A percentile compares a stretch with the other conserved stretches of the same genome.
Evolutionary conservation across 2,888 invertebrate genomes (phyloP).

Genomic region (Lathronympha strigana): DNA sequence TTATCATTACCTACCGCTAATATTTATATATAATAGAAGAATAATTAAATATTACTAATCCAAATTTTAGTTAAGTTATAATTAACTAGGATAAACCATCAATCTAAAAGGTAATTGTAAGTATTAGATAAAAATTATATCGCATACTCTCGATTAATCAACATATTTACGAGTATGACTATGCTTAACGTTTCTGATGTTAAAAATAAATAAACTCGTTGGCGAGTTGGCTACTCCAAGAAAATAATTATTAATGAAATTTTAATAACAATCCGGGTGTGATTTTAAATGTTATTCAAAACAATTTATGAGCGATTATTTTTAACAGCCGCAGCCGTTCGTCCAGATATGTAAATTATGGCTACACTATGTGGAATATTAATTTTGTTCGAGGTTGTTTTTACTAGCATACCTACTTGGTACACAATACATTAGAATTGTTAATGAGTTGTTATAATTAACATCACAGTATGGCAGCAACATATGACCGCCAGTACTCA

Average conservation of each 20-base stretch:
- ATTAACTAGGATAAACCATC: no score
- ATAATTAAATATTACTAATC: no score
- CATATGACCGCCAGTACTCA: constrained; percentile 21
- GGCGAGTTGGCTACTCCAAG: neutral
- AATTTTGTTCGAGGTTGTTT: constrained; percentile 35
- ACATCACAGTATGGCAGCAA: constrained; percentile 40
- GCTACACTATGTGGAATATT: constrained; percentile 34
- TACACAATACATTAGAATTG: constrained; percentile 38
- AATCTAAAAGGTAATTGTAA: no score
- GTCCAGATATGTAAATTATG: constrained; percentile 35
- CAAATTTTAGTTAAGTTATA: no score
- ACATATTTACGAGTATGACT: no score
- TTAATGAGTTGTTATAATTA: constrained; percentile 40
- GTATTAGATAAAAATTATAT: no score
- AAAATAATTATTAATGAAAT: constrained; percentile 16
- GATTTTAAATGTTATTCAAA: constrained; percentile 23
- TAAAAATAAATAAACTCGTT: neutral
- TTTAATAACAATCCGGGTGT: constrained; percentile 34
- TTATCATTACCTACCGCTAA: no score
- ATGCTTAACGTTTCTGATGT: no score
- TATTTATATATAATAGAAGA: no score
- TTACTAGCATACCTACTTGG: constrained; percentile 23
- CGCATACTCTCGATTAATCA: no score
- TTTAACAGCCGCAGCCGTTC: constrained; percentile 18
- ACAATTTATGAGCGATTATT: constrained; percentile 25